These are phyloP conservation scores for Ptilonorhynchus violaceus DNA, from an alignment of 2,113 vertebrate genomes.

Conservation along the genomic window DNA sequence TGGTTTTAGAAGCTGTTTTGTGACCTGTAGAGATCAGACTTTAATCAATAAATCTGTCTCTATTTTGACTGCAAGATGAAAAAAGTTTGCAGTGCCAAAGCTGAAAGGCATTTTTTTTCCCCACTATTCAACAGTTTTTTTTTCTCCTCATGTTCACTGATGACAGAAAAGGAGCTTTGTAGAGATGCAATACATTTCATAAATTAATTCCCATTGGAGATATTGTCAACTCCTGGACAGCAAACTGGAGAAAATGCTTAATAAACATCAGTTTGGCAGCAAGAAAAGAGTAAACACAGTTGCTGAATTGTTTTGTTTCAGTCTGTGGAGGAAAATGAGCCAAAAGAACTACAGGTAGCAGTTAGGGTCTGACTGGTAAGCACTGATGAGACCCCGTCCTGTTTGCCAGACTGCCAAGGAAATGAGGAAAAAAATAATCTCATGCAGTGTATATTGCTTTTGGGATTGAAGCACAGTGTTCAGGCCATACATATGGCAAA, in stretches of 20 bases:
- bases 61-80: neutral
- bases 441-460: neutral
- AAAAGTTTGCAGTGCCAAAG: conserved; percentile 1
- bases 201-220: neutral
- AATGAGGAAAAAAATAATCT: neutral
- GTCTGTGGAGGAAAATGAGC: neutral
- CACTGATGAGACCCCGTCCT: neutral
- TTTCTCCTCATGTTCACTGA: neutral
- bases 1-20: conserved; percentile 7
- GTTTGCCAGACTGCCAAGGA: neutral
- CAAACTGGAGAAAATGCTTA: neutral
- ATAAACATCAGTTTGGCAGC: neutral
- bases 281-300: neutral
- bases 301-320: neutral
- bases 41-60: conserved; percentile 44
- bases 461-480: neutral
- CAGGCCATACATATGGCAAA: neutral
- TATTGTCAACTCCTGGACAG: neutral
- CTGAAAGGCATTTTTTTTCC: neutral
- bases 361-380: neutral
- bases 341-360: neutral
- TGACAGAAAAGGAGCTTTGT: neutral
- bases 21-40: conserved; percentile 13
- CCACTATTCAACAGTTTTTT: neutral
- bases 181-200: neutral